Evolutionary conservation across 2,797 vertebrate genomes (phyloP), one percentile per base, ranked within the genome.

Genomic region (Cuculus canorus): DNA sequence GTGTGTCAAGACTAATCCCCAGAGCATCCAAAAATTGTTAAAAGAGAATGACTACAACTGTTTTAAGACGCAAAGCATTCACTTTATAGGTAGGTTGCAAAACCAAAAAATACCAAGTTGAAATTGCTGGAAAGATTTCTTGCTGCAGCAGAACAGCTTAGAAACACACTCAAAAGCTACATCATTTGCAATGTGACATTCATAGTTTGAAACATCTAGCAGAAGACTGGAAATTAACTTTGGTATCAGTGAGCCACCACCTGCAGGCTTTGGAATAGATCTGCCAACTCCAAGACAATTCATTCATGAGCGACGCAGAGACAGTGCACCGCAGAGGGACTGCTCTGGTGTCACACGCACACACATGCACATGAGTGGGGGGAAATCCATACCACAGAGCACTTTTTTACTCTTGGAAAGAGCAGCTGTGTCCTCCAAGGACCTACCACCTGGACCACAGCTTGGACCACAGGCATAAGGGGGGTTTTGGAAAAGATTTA

Each of bases 141-240:
- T 66, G 70, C 69, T 84, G 30, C 24, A 79, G 37, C 47, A 45
- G 48, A 73, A 78, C 28, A 68, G 30, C n/a, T 88, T 83, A 71
- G 68, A 93, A 88, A 39, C 57, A 60, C 23, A 30, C 61, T 71
- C 45, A 35, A 64, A 88, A 25, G 69, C 45, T 53, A 27, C 37
- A 8, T 33, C 45, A 21, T 4, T 82, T 39, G 60, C 82, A 89
- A 60, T 7, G 53, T 27, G 25, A 60, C 64, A 59, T 35, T 82
- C 52, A n/a, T 43, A 8, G 56, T 41, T 28, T 68, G 89, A 87
- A 87, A 64, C 21, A 60, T 64, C 5, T 30, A 73, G 25, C 11
- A 68, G 50, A 56, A 73, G 68, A 17, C 71, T 80, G 89, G 75
- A 80, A 92, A 93, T 82, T 66, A 73, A 66, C 71, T 93, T 60